Conservation (phyloP, 2,888 invertebrate species). For the Microctonus hyperodae region DNA sequence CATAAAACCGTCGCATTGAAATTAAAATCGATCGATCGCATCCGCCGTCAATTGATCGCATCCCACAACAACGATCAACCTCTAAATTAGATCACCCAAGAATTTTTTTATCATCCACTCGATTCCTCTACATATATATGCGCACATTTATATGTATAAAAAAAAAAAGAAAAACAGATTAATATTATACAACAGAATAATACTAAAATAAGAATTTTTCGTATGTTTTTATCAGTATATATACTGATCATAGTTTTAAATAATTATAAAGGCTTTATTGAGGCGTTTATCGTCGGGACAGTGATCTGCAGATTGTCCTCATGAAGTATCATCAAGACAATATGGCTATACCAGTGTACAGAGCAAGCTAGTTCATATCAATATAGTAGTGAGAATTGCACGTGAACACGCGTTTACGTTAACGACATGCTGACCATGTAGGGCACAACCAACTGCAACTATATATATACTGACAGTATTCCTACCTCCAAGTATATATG, state of each 20-base stretch:
- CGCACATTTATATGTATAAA: no score
- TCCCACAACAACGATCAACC: background rate
- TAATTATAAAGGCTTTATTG: background rate
- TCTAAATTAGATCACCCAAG: conserved; percentile 19
- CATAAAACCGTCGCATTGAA: conserved; percentile 21
- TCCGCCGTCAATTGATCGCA: background rate
- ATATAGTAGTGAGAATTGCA: background rate
- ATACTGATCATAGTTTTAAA: background rate
- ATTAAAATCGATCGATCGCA: conserved; percentile 26
- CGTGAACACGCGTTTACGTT: conserved; percentile 7
- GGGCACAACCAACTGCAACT: background rate
- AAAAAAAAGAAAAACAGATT: no score
- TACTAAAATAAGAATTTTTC: no score
- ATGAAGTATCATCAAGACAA: background rate
- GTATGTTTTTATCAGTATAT: background rate
- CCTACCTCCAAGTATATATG: background rate
- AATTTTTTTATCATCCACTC: background rate
- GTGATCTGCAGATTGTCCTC: no score
- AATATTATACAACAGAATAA: no score
- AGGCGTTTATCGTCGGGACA: background rate
- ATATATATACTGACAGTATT: background rate
- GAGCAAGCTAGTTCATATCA: background rate
- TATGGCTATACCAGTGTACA: background rate
- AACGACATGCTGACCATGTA: conserved; percentile 12
- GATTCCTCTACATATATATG: background rate